Base-by-base conservation (phyloP, 2,888 invertebrate genomes). In the Osedax fenrisi region DNA sequence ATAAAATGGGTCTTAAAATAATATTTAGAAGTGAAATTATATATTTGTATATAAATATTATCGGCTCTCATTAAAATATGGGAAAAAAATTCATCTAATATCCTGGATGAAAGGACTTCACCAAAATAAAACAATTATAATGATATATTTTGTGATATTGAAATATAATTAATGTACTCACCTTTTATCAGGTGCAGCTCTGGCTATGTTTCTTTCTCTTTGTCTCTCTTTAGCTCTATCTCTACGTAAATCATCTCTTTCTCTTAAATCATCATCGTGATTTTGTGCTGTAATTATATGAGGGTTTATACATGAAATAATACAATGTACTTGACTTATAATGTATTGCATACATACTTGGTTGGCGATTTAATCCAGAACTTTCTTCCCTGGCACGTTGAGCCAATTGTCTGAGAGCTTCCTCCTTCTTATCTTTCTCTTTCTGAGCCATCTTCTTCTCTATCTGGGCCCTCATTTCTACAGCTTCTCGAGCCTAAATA, bases 341-440 rank as follows among this genome's bases (percentile, higher is more conserved):
- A 17, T 17, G 10, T 41, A 41, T 17, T 41, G 10, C 17, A 70
- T 17, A 24, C 76, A 67, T 76, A 81, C 81, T 81, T 73, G 81
- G 82, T 26, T 77, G 79, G 62, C 81, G 78, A 77, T 88, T 88
- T 79, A 90, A 87, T 77, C 95, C 96, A 41, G 94, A 94, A 76
- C 96, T 88, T 81, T 96, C 94, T 80, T 97, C 96, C 74, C 97
- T 88, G 0, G 97, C 97, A 81, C 92, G 90, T 84, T 94, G 94
- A 1, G 98, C 98, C 84, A 98, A 86, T 85, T 91, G 89, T 64
- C 95, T 87, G 81, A 99, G 86, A 86, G 92, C 91, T 79, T 96
- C 96, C 83, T 99, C 96, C 81, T 95, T 95, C 86, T 92, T 92
- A 83, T 96, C 96, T 83, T 98, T 98, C 84, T 98, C 96, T 80